Base-by-base conservation (phyloP, 2,888 invertebrate species). In the Melitaea athalia region DNA sequence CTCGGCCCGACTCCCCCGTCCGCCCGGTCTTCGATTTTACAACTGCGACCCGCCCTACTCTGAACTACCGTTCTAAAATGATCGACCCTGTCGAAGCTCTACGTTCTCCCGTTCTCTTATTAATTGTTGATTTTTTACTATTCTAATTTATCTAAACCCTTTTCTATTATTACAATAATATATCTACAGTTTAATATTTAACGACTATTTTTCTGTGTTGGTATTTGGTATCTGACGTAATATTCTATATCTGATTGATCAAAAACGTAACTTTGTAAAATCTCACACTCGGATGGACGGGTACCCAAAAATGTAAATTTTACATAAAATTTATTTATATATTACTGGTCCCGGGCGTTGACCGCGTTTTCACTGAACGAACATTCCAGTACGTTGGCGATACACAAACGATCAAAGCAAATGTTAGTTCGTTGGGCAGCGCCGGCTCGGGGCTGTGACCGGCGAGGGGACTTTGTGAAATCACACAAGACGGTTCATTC, bases 301-400 rank as follows among this genome's bases (percentile, higher is more conserved):
- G 55, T 43, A 65, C 65, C 59, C 59, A 50, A 49, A 64, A 57
- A 57, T 57, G 47, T 57, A 38, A 57, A 57, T 57, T 24, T 15
- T 38, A 49, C 42, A 61, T 59, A 52, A 60, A 59, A 61, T 63
- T 50, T 62, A 59, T 60, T 61, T 62, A 62, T 57, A 52, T 49
- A 63, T 59, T 53, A 70, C 66, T 66, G 72, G 63, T 73, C 71
- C 71, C 72, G 73, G 75, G 74, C 74, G 71, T 73, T 68, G 71
- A 73, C 74, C 74, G 77, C 76, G 75, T 75, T 77, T 75, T 74
- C 76, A 76, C 76, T 78, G 76, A 76, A 69, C 74, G 73, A 74
- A 75, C 76, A 74, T 73, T 69, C 68, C 72, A 31, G 67, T 62
- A 62, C 71, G 73, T 63, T 71, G 72, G 73, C 72, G 72, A 74